Evolutionary conservation across 2,888 invertebrate genomes (phyloP), one percentile per base, ranked within the genome.

Genomic region (Caradrina clavipalpis): DNA sequence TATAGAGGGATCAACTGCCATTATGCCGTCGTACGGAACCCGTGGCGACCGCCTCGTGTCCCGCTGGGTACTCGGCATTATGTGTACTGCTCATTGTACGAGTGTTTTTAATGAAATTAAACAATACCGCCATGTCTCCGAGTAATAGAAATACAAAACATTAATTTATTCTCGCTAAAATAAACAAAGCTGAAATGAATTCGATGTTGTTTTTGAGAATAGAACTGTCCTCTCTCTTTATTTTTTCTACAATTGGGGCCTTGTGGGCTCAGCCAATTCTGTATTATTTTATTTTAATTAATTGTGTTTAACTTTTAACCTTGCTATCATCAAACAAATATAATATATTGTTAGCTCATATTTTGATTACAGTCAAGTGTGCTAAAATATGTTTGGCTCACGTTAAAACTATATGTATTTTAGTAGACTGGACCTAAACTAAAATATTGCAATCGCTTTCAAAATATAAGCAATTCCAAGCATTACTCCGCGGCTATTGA

Each of bases 1-100:
- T 45, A 68, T 55, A 45, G 69, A 42, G 54, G 58, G 58, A 69
- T 54, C 42, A 49, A 49, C 35, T 19, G 21, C 21, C 15, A 26
- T 68, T 47, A 75, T 42, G 22, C n/a, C 35, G 69, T 69, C 69
- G 54, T 57, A 15, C 51, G 1, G n/a, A 54, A 19, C 49, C 17
- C 19, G 58, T 35, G 35, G 69, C 58, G 49, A 55, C n/a, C 57
- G 49, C 49, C 49, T 45, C n/a, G 31, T 10, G 21, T 47, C 58
- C 76, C 53, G 76, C 54, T 17, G 72, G 49, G 58, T 26, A 31
- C 22, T 19, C n/a, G 31, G 21, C 17, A 49, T 69, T 69, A 42
- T 69, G 53, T 17, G 15, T 17, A 58, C 42, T 59, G 22, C n/a
- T 22, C 39, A 45, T 45, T 59, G 45, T 68, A 19, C 13, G n/a